Conservation (phyloP, 1,140 invertebrate genomes). For the Rhizoglyphus robini region DNA sequence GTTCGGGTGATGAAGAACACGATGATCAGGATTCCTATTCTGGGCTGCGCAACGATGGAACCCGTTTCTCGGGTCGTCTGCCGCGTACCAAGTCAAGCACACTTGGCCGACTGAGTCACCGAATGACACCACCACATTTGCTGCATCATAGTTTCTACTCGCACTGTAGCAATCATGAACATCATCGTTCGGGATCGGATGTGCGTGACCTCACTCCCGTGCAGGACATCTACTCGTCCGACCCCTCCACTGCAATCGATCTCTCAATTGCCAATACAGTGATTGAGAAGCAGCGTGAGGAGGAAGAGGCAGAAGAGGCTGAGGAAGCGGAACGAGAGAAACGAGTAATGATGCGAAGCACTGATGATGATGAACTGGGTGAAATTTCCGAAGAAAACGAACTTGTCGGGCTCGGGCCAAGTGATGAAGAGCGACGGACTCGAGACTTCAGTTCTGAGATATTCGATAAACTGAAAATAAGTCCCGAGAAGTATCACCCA, state of each 20-base stretch:
- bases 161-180: too few relatives aligned
- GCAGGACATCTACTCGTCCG: slow-evolving; percentile 19
- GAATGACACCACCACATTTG: too few relatives aligned
- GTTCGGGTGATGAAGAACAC: slow-evolving; percentile 4
- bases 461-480: slow-evolving; percentile 5
- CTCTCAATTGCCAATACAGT: slow-evolving; percentile 6
- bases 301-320: not conserved
- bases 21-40: not conserved
- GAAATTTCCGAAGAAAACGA: not conserved
- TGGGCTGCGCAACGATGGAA: not conserved
- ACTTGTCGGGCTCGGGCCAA: not conserved
- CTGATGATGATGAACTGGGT: not conserved
- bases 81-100: not conserved
- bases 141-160: too few relatives aligned
- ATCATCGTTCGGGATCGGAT: too few relatives aligned
- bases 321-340: not conserved
- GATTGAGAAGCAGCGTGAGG: not conserved
- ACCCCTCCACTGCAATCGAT: slow-evolving; percentile 21
- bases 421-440: not conserved
- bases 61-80: not conserved
- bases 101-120: not conserved
- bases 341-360: not conserved
- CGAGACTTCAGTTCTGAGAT: slow-evolving; percentile 1
- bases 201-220: slow-evolving; percentile 18
- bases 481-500: not conserved